Conservation (phyloP, 2,888 invertebrate genomes). For the Pemphredon lugubris region DNA sequence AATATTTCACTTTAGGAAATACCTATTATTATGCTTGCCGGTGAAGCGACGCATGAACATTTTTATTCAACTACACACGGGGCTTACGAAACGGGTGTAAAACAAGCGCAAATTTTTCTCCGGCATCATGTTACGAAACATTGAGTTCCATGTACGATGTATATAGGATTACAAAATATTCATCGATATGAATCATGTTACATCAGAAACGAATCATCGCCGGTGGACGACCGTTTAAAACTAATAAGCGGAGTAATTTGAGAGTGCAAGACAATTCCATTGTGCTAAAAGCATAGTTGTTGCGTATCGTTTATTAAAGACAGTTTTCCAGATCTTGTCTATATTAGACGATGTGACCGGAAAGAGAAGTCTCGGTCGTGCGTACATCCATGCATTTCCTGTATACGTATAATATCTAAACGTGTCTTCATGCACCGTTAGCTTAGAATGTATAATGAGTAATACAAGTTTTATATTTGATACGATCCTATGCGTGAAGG, state of each 20-base stretch:
- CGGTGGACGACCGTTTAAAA: too few relatives aligned
- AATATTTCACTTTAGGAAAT: constrained; percentile 67
- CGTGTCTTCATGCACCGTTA: too few relatives aligned
- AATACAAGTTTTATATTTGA: constrained; percentile 14
- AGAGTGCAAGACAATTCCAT: too few relatives aligned
- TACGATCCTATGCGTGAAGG: background rate
- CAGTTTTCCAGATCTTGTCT: too few relatives aligned
- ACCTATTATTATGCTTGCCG: constrained; percentile 84
- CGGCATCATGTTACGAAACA: constrained; percentile 62
- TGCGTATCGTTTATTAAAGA: too few relatives aligned
- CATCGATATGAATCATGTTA: too few relatives aligned
- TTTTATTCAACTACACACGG: constrained; percentile 87
- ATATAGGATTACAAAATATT: background rate
- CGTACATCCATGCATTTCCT: background rate
- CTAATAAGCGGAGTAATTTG: too few relatives aligned
- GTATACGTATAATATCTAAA: constrained; percentile 13
- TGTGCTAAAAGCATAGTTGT: too few relatives aligned
- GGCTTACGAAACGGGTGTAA: constrained; percentile 84
- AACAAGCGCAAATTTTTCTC: constrained; percentile 82
- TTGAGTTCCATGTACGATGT: constrained; percentile 11
- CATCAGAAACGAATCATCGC: too few relatives aligned
- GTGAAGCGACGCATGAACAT: constrained; percentile 84
- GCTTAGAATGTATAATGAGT: too few relatives aligned
- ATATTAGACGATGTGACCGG: too few relatives aligned
- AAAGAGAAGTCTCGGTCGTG: too few relatives aligned